Evolutionary conservation across 2,113 vertebrate species (phyloP).

Genomic region (Dipodomys ordii): DNA sequence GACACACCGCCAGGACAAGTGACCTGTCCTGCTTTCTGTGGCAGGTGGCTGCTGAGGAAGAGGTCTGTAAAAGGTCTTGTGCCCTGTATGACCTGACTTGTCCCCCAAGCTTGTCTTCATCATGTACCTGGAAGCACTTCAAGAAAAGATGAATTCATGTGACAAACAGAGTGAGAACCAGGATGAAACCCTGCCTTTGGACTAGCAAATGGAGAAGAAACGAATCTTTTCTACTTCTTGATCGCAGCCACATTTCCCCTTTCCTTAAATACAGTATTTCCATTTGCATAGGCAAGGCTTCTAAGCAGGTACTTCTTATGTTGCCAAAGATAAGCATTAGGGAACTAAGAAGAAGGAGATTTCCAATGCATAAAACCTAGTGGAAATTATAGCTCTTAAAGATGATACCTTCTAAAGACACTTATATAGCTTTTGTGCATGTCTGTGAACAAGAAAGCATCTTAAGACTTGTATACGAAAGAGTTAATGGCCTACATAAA

Average conservation of each 20-base stretch:
- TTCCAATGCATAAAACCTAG: slow-evolving; percentile 47
- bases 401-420: slow-evolving; percentile 66
- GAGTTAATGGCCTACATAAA: slow-evolving; percentile 47
- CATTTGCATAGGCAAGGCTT: not conserved
- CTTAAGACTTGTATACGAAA: not conserved
- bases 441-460: slow-evolving; percentile 67
- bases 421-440: slow-evolving; percentile 59
- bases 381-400: slow-evolving; percentile 39
- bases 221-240: not conserved
- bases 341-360: slow-evolving; percentile 60
- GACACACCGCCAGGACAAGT: not conserved
- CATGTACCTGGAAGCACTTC: not conserved
- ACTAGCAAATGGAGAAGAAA: not conserved
- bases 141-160: not conserved
- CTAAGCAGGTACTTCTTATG: not conserved
- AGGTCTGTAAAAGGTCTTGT: not conserved
- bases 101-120: not conserved
- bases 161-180: not conserved
- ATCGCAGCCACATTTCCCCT: not conserved
- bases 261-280: not conserved
- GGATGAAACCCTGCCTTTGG: not conserved
- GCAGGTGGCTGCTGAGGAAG: accelerated
- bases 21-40: not conserved
- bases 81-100: too few relatives aligned
- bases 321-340: slow-evolving; percentile 71